Evolutionary conservation across 2,113 vertebrate species (phyloP), one percentile per base, ranked within the genome.

Genomic region (Saguinus imperator): DNA sequence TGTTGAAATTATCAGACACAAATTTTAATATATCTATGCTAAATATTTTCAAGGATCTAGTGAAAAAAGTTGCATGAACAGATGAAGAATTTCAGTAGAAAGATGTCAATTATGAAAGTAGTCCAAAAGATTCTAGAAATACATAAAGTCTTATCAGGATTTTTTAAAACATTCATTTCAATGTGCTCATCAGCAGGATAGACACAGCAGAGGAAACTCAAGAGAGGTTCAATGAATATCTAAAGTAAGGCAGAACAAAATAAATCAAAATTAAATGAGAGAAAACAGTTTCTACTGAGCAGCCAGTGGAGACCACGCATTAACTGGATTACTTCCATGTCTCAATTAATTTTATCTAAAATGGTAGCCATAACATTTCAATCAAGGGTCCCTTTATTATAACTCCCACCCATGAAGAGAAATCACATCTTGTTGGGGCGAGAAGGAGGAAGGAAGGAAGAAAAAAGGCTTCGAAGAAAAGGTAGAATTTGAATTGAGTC

Each of bases 161-260:
- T 75, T 75, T 68, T 27, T 58, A 83, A 45, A 87, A 88, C 50
- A 52, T 52, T 84, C 25, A 8, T 58, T 94, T 84, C 14, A 29
- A 50, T 61, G 27, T 61, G 21, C 29, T 93, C n/a, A 72, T 58
- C 40, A 40, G 5, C 55, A 82, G 75, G 40, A 68, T 52, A 45
- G 72, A 68, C 14, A 8, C 25, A 93, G 40, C 48, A 61, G 18
- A 50, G 14, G 79, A 93, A 70, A 93, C 57, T 35, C 35, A 89
- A 88, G 50, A 72, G 40, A 35, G 25, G 9, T 37, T 35, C 18
- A 17, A 48, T 1, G 32, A 83, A 18, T 68, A 55, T 45, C 32
- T 29, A 88, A 95, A 95, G 23, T 91, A 50, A 72, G 58, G 50
- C 32, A 61, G 85, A 94, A 58, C 23, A 80, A 92, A 88, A n/a